Evolutionary conservation across 2,888 invertebrate genomes (phyloP).

Genomic region (Drosophila prolongata): DNA sequence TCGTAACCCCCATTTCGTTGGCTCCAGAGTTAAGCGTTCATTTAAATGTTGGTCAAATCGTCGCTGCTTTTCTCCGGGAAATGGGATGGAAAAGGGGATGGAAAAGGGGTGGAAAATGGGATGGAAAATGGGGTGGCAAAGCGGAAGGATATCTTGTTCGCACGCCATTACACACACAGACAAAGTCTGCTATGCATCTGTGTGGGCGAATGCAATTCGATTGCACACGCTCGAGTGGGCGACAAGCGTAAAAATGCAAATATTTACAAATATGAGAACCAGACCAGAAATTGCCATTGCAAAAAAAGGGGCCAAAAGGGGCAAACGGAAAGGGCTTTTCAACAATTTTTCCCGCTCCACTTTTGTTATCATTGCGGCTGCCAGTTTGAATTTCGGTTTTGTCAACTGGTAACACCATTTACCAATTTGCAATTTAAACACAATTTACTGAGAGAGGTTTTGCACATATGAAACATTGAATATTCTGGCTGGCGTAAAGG

Average conservation of each 20-base stretch:
- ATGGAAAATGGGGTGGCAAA: background rate
- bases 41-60: slow-evolving; percentile 56
- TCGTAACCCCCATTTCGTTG: slow-evolving; percentile 1
- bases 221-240: slow-evolving; percentile 51
- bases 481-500: slow-evolving; percentile 10
- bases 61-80: slow-evolving; percentile 10
- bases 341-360: slow-evolving; percentile 10
- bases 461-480: slow-evolving; percentile 39
- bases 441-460: slow-evolving; percentile 22
- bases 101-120: background rate
- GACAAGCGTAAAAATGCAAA: slow-evolving; percentile 65
- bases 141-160: slow-evolving; percentile 45
- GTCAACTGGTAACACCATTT: slow-evolving; percentile 26
- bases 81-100: background rate
- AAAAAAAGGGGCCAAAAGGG: background rate
- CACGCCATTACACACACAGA: slow-evolving; percentile 38
- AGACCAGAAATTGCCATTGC: slow-evolving; percentile 37
- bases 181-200: slow-evolving; percentile 14
- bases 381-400: slow-evolving; percentile 35
- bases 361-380: slow-evolving; percentile 22
- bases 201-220: slow-evolving; percentile 51
- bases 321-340: background rate
- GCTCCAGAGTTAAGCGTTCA: slow-evolving; percentile 47
- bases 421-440: slow-evolving; percentile 38
- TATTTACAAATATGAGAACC: slow-evolving; percentile 67